Evolutionary conservation across 2,797 vertebrate species (phyloP).

Genomic region (Selene dorsalis): DNA sequence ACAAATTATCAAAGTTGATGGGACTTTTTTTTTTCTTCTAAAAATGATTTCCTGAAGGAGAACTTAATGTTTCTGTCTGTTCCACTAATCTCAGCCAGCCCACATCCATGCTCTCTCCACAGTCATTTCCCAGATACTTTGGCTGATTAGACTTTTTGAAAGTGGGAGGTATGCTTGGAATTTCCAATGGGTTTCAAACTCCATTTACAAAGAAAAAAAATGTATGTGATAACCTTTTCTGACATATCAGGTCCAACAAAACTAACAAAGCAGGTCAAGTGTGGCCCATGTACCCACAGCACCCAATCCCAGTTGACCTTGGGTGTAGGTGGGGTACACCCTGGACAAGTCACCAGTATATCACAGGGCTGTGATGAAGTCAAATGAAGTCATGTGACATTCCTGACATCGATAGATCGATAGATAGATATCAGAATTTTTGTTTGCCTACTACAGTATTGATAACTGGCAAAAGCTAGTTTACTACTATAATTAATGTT

Average conservation of each 20-base stretch:
- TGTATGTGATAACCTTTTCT: not conserved
- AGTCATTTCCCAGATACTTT: too few species aligned
- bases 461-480: not conserved
- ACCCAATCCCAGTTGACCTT: too few species aligned
- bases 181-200: not conserved
- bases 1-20: not conserved
- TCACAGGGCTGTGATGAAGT: too few species aligned
- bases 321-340: too few species aligned
- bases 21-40: not conserved
- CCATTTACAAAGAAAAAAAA: not conserved
- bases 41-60: not conserved
- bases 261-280: not conserved
- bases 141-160: constrained; percentile 15
- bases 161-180: constrained; percentile 1
- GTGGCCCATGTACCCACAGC: too few species aligned
- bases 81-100: not conserved
- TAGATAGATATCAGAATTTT: not conserved
- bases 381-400: too few species aligned
- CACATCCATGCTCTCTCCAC: not conserved
- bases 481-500: not conserved
- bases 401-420: too few species aligned
- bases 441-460: not conserved
- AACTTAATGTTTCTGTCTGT: not conserved
- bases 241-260: not conserved
- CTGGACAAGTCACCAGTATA: too few species aligned